Base-by-base conservation (phyloP, 2,888 invertebrate genomes). In the Luperina testacea region DNA sequence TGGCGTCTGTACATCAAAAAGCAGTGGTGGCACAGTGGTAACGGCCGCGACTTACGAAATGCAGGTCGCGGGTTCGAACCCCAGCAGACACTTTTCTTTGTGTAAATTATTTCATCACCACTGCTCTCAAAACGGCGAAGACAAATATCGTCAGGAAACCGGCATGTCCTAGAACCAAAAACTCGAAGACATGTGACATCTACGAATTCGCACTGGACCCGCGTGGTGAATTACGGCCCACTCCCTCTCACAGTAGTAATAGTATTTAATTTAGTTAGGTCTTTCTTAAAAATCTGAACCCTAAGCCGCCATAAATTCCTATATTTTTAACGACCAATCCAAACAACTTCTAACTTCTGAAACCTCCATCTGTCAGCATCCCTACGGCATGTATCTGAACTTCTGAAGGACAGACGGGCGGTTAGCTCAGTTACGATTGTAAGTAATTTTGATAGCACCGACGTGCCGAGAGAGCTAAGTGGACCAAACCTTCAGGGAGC, bases 381-480 rank as follows among this genome's bases (percentile, higher is more conserved):
- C 69, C 53, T 13, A 63, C 32, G 64, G 67, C 27, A 72, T 68
- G 65, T 68, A 78, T 73, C 72, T 45, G 11, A 45, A 45, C 45
- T 11, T 45, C 2, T 71, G 57, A 24, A 68, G 78, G 68, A 42
- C 73, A 48, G 53, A 57, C 64, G 73, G 57, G 61, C 61, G 79
- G 79, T 79, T 69, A 68, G 70, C 69, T 80, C 71, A 85, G 83
- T 82, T 78, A 87, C 84, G 79, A 32, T 68, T 72, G 84, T 85
- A 87, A 84, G 84, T 87, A 87, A 87, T 87, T 87, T 77, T 87
- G 87, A 87, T 87, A 71, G 82, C 57, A 1, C 32, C 42, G 48
- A 87, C 87, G 87, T 87, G 87, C 48, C 48, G 24, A 2, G 81
- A 32, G 48, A 77, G 8, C 48, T 45, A 82, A 87, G 72, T 74